A percentile compares a stretch with the other conserved stretches of the same genome.
phyloP scores from a whole-genome alignment of 2,113 vertebrate genomes.

The Octodon degus region DNA sequence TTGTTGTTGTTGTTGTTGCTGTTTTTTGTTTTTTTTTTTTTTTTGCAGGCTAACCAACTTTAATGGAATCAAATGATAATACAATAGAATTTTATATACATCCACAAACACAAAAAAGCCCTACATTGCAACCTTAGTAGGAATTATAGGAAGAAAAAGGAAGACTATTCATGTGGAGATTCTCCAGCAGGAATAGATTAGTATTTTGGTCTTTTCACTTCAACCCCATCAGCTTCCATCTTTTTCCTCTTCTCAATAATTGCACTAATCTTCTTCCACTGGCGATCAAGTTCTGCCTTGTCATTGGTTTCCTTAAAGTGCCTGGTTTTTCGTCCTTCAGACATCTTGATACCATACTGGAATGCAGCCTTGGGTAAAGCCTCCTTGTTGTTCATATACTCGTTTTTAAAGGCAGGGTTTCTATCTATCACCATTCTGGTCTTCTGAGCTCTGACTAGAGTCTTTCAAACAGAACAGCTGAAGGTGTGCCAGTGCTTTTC shows the following conservation, averaged over 20 bases:
- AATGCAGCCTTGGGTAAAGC: conserved; percentile 98
- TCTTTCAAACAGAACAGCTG: too few species aligned
- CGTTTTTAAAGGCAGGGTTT: conserved; percentile 53
- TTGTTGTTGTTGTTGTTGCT: too few species aligned
- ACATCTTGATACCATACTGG: conserved; percentile 99
- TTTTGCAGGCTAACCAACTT: conserved; percentile 68
- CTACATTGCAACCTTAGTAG: conserved; percentile 34
- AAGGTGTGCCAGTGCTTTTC: too few species aligned
- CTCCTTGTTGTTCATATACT: conserved; percentile 99
- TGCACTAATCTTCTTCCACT: conserved; percentile 99
- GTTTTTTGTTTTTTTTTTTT: too few species aligned
- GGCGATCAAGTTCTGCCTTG: conserved; percentile 97
- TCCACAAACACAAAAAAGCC: background rate
- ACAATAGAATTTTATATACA: conserved; percentile 70
- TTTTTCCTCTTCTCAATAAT: conserved; percentile 99
- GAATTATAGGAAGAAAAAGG: conserved; percentile 56
- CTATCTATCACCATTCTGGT: too few species aligned
- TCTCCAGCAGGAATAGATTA: conserved; percentile 64
- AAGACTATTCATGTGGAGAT: conserved; percentile 21
- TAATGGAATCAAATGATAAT: conserved; percentile 73
- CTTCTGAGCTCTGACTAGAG: too few species aligned
- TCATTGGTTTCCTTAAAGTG: conserved; percentile 99
- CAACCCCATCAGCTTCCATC: conserved; percentile 97
- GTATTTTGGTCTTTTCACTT: conserved; percentile 97
- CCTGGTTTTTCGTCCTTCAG: conserved; percentile 96